A percentile compares a stretch with the other conserved stretches of the same genome.
Evolutionary conservation across 2,113 vertebrate genomes (phyloP).

Genomic region (Arizona elegans): DNA sequence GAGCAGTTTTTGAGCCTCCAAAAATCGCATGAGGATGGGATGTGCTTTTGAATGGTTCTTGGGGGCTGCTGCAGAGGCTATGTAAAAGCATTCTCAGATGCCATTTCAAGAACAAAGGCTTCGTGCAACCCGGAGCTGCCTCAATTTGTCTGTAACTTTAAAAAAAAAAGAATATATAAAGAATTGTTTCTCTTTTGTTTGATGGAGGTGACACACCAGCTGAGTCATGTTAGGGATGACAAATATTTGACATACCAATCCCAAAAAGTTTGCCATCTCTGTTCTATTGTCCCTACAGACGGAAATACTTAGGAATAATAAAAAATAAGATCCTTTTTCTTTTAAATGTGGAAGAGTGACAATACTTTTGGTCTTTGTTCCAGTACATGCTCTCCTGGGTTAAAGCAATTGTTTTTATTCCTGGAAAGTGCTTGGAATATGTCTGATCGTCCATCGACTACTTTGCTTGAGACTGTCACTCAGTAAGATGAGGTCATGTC

Average conservation of each 20-base stretch:
- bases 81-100: background rate
- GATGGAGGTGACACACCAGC: background rate
- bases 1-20: too few species aligned
- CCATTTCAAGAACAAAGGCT: background rate
- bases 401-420: constrained; percentile 11
- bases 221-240: background rate
- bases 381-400: background rate
- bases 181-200: background rate
- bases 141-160: background rate
- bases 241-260: background rate
- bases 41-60: background rate
- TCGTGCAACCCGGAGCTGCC: background rate
- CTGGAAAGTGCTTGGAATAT: constrained; percentile 14
- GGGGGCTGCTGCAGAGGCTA: background rate
- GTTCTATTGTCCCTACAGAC: fast-evolving
- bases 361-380: background rate
- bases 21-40: background rate
- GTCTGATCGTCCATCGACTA: constrained; percentile 15
- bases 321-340: constrained; percentile 1
- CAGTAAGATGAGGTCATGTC: constrained; percentile 13
- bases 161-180: background rate
- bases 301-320: constrained; percentile 1
- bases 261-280: background rate
- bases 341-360: background rate
- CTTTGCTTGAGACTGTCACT: background rate